These are phyloP conservation scores for Empis stercorea DNA, from an alignment of 2,888 invertebrate species.

Conservation along the genomic window DNA sequence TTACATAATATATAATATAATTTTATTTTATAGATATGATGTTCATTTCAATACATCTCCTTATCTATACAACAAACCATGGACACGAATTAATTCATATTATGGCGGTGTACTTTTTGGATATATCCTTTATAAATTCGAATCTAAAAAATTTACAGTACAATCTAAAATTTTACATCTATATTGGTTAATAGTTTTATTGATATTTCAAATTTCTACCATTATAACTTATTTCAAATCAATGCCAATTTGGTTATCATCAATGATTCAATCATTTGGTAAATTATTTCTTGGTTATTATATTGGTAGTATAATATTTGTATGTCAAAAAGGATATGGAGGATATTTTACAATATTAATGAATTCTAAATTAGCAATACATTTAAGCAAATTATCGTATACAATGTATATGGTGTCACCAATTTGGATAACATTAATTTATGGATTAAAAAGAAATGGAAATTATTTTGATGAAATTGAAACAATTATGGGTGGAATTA, in stretches of 20 bases:
- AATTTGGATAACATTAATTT: slow-evolving; percentile 2
- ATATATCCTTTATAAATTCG: not conserved
- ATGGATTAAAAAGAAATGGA: not conserved
- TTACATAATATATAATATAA: not conserved
- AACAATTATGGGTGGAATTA: not conserved
- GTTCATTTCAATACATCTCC: slow-evolving; percentile 2
- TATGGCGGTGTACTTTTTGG: slow-evolving; percentile 4
- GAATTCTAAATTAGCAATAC: not conserved
- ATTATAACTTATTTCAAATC: slow-evolving; percentile 1
- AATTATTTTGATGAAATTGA: slow-evolving; percentile 3
- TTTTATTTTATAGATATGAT: slow-evolving; percentile 1
- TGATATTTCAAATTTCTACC: not conserved
- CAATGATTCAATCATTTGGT: slow-evolving; percentile 4
- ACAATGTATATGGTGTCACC: slow-evolving; percentile 3
- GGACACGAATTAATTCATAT: slow-evolving; percentile 6
- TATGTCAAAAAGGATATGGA: slow-evolving; percentile 3
- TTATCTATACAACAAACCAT: slow-evolving; percentile 1
- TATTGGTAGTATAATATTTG: slow-evolving; percentile 4
- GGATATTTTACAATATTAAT: not conserved
- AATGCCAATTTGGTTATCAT: not conserved
- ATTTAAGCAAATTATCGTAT: slow-evolving; percentile 3
- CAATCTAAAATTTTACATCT: not conserved
- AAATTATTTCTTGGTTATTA: slow-evolving; percentile 1
- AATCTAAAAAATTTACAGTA: not conserved
- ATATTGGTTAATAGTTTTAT: not conserved